Conservation (phyloP, 1,140 invertebrate genomes). For the Muscidifurax raptorellus region DNA sequence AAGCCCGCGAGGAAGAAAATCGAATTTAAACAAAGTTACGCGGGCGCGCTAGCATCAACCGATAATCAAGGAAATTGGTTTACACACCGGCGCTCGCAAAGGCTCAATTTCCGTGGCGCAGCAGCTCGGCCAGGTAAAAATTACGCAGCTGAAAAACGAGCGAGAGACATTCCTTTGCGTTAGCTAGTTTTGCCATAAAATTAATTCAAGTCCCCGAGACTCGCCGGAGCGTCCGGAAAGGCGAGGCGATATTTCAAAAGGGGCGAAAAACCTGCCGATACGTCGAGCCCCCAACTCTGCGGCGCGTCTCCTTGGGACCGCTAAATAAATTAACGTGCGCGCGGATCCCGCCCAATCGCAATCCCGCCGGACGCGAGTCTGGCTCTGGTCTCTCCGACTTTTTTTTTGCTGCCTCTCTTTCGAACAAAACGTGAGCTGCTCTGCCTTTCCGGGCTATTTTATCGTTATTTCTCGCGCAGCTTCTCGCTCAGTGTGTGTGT, state of each 20-base stretch:
- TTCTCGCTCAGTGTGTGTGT: neutral
- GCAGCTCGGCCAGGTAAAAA: neutral
- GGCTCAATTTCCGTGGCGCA: neutral
- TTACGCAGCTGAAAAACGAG: neutral
- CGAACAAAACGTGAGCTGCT: neutral
- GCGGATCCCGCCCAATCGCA: constrained; percentile 55
- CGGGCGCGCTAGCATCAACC: neutral
- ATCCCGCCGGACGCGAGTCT: constrained; percentile 34
- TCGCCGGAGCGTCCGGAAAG: neutral
- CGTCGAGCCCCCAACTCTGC: constrained; percentile 2
- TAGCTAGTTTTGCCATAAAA: constrained; percentile 46
- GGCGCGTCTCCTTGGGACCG: constrained; percentile 52
- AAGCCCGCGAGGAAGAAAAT: neutral
- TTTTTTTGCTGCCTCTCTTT: neutral
- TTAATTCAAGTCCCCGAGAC: constrained; percentile 55
- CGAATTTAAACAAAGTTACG: neutral
- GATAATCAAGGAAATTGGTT: neutral
- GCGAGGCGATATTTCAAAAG: constrained; percentile 61
- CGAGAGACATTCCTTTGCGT: neutral
- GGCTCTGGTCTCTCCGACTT: neutral
- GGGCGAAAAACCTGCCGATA: constrained; percentile 62
- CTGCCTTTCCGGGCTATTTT: neutral
- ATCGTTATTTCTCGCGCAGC: neutral
- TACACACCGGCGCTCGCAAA: neutral
- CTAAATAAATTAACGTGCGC: constrained; percentile 63